phyloP scores from a whole-genome alignment of 37 sponge, comb jelly and placozoan species.

The Crambe crambe region DNA sequence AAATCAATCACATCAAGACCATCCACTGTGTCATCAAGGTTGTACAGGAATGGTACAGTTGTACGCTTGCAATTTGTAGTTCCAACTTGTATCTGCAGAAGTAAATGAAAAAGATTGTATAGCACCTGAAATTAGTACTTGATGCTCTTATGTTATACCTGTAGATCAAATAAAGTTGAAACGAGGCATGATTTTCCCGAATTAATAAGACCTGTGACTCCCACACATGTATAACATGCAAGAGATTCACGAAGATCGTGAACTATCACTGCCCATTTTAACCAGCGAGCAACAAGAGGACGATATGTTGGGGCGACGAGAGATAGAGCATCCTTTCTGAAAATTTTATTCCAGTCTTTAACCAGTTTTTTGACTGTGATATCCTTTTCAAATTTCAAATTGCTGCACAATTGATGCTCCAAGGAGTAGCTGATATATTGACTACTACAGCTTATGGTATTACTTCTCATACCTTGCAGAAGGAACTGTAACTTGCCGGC shows the following conservation, averaged over 20 bases:
- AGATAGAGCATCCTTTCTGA: conserved; percentile 51
- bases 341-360: conserved; percentile 48
- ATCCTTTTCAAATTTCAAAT: conserved; percentile 21
- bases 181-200: conserved; percentile 72
- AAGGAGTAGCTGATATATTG: conserved; percentile 71
- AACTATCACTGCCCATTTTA: conserved; percentile 59
- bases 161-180: conserved; percentile 38
- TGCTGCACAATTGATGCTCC: conserved; percentile 57
- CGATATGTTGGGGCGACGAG: conserved; percentile 37
- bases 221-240: conserved; percentile 64
- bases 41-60: conserved; percentile 76
- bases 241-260: conserved; percentile 62
- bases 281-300: conserved; percentile 70
- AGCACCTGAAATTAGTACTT: neutral
- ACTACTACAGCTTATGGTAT: conserved; percentile 56
- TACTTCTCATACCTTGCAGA: conserved; percentile 28
- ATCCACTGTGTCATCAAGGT: conserved; percentile 43
- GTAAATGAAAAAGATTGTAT: neutral
- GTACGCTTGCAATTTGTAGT: conserved; percentile 59
- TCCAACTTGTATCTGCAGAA: conserved; percentile 25
- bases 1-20: conserved; percentile 77
- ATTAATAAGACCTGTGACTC: conserved; percentile 63
- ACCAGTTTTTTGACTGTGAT: conserved; percentile 14
- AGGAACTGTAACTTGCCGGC: conserved; percentile 67
- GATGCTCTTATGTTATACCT: conserved; percentile 27